These are phyloP conservation scores for Esox lucius DNA, from an alignment of 2,797 vertebrate genomes.

Conservation along the genomic window DNA sequence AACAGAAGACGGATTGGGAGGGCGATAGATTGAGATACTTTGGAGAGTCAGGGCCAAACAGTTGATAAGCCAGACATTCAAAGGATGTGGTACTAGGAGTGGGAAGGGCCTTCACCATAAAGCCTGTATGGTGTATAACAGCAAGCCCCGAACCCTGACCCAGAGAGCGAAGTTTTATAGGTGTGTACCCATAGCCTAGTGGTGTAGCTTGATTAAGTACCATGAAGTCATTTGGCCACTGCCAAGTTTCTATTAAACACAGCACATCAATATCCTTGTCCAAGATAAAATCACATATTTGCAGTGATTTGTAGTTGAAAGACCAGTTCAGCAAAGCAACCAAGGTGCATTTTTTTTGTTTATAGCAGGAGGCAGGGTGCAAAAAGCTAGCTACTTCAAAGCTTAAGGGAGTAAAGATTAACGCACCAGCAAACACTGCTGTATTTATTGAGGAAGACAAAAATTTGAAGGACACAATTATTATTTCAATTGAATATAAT, in stretches of 20 bases:
- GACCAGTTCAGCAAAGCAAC: neutral
- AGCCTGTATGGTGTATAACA: neutral
- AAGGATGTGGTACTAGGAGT: neutral
- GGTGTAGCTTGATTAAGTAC: slow-evolving; percentile 4
- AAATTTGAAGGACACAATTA: too few relatives aligned
- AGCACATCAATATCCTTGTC: neutral
- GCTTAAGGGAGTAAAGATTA: neutral
- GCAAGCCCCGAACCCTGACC: neutral
- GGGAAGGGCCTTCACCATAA: neutral
- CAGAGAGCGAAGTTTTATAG: neutral
- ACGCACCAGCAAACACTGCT: too few relatives aligned
- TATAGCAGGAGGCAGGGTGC: too few relatives aligned
- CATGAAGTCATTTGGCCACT: neutral
- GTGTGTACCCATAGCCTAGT: neutral
- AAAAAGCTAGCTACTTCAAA: too few relatives aligned
- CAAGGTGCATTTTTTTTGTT: neutral
- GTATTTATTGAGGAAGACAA: too few relatives aligned
- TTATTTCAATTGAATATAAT: too few relatives aligned
- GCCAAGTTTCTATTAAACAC: neutral
- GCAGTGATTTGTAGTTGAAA: neutral
- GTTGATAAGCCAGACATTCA: neutral
- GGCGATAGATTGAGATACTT: neutral
- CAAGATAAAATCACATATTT: neutral
- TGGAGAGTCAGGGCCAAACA: neutral
- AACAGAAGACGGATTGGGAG: neutral